Evolutionary conservation across 2,797 vertebrate genomes (phyloP).

Genomic region (Bradypodion pumilum): DNA sequence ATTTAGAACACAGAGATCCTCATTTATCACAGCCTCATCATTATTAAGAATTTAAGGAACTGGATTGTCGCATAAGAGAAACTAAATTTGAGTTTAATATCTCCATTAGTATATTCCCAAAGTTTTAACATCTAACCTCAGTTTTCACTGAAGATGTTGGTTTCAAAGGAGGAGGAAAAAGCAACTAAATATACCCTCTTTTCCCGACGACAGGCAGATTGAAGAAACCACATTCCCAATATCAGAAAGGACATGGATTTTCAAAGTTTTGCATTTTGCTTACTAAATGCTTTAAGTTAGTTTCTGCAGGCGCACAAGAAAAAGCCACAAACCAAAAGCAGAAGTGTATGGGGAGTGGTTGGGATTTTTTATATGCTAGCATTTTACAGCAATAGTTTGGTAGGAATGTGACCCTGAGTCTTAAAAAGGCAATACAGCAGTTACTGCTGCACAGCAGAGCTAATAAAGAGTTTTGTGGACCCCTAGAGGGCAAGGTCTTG

Average conservation of each 20-base stretch:
- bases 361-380: conserved; percentile 18
- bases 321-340: background rate
- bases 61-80: conserved; percentile 39
- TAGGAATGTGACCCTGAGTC: background rate
- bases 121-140: conserved; percentile 56
- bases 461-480: conserved; percentile 25
- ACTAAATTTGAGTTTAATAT: conserved; percentile 46
- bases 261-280: conserved; percentile 43
- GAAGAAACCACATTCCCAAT: conserved; percentile 44
- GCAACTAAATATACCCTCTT: conserved; percentile 55
- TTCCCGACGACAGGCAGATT: conserved; percentile 35
- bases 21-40: conserved; percentile 8
- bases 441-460: conserved; percentile 27
- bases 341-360: conserved; percentile 20
- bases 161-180: conserved; percentile 15
- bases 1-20: conserved; percentile 22
- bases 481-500: background rate
- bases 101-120: conserved; percentile 61
- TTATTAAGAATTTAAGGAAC: conserved; percentile 47
- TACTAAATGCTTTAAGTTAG: conserved; percentile 14
- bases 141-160: conserved; percentile 41
- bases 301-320: conserved; percentile 30
- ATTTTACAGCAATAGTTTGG: conserved; percentile 38
- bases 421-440: conserved; percentile 14
- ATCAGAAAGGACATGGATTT: background rate